Evolutionary conservation across 2,888 invertebrate species (phyloP).

Genomic region (Rapana venosa): DNA sequence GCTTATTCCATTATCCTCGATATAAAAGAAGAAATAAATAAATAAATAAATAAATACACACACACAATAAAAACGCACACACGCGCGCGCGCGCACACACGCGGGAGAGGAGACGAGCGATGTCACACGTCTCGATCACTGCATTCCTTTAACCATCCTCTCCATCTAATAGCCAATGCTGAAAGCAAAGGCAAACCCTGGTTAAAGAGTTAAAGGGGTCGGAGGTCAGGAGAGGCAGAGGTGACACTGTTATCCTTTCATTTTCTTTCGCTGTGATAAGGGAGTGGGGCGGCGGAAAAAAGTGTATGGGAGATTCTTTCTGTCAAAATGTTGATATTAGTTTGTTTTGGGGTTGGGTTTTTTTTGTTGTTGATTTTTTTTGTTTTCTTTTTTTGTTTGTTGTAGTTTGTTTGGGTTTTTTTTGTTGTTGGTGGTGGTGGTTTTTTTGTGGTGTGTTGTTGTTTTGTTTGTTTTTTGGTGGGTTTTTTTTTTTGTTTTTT

Average conservation of each 20-base stretch:
- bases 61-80: not conserved
- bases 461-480: not conserved
- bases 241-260: slow-evolving; percentile 18
- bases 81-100: not conserved
- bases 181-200: not conserved
- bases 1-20: too few species aligned
- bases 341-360: too few species aligned
- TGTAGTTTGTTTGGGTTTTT: not conserved
- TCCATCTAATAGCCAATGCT: not conserved
- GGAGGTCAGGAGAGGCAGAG: slow-evolving; percentile 10
- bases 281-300: too few species aligned
- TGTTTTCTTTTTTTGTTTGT: not conserved
- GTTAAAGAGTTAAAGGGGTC: slow-evolving; percentile 12
- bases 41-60: not conserved
- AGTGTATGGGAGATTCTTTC: too few species aligned
- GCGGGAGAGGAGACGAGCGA: not conserved
- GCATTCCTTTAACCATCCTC: not conserved
- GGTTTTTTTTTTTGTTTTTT: not conserved
- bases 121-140: not conserved
- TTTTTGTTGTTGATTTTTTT: not conserved
- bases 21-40: not conserved
- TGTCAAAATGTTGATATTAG: not conserved
- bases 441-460: not conserved
- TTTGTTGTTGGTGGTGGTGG: not conserved
- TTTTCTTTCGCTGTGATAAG: not conserved